A percentile compares a stretch with the other conserved stretches of the same genome.
phyloP scores from a whole-genome alignment of 2,113 vertebrate species.

The Brevimyrus niger region DNA sequence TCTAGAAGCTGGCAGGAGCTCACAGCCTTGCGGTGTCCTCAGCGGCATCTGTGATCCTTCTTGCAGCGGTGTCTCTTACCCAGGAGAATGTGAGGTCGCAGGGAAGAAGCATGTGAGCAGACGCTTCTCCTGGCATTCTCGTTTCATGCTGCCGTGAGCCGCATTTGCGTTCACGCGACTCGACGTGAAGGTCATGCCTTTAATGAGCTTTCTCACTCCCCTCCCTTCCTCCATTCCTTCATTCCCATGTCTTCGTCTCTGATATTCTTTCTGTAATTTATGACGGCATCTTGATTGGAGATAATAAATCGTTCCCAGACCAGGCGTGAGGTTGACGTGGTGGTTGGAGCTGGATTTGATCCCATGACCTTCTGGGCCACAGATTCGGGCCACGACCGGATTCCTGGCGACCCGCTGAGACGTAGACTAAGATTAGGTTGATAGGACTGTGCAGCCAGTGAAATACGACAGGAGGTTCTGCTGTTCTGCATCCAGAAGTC shows the following conservation, averaged over 20 bases:
- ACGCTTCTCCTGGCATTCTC: not conserved
- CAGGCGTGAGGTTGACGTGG: not conserved
- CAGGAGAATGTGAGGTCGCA: not conserved
- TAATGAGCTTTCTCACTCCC: slow-evolving; percentile 10
- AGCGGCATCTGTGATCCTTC: not conserved
- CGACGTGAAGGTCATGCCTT: slow-evolving; percentile 15
- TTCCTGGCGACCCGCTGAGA: not conserved
- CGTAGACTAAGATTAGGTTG: not conserved
- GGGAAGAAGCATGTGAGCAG: not conserved
- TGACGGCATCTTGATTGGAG: not conserved
- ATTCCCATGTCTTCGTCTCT: not conserved
- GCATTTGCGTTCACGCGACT: not conserved
- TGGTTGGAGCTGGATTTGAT: not conserved
- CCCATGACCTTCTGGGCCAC: not conserved
- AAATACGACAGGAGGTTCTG: not conserved
- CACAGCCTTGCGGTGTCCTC: not conserved
- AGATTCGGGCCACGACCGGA: not conserved
- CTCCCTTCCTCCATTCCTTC: not conserved
- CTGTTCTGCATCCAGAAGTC: not conserved
- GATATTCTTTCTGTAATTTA: slow-evolving; percentile 15
- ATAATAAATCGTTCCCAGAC: not conserved
- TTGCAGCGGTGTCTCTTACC: not conserved
- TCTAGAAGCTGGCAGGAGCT: not conserved
- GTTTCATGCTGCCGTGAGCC: slow-evolving; percentile 13
- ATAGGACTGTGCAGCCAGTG: not conserved